Percentiles rank a stretch among this genome's conserved stretches.
Evolutionary conservation across 2,888 invertebrate species (phyloP).

Genomic region (Sesamia inferens): DNA sequence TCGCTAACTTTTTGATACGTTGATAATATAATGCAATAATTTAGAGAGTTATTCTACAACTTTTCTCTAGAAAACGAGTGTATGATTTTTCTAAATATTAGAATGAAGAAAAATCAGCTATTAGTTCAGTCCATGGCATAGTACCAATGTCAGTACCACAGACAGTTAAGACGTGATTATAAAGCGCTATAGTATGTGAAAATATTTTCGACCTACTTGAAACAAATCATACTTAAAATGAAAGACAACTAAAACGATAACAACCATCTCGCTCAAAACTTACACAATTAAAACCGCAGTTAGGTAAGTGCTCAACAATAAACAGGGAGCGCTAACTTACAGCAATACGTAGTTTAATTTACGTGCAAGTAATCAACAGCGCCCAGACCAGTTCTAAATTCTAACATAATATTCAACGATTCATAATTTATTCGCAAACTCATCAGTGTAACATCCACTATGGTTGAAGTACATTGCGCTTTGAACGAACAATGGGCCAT

Average conservation of each 20-base stretch:
- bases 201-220: no score
- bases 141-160: no score
- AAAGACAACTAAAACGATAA: conserved; percentile 9
- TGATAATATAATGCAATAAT: no score
- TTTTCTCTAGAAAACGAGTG: no score
- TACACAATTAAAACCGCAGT: conserved; percentile 29
- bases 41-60: no score
- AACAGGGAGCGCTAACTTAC: conserved; percentile 41
- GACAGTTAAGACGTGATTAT: no score
- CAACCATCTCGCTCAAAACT: conserved; percentile 23
- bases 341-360: conserved; percentile 45
- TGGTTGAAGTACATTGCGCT: conserved; percentile 71
- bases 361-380: conserved; percentile 46
- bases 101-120: no score
- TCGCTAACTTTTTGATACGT: no score
- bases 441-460: conserved; percentile 74
- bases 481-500: conserved; percentile 65
- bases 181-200: no score
- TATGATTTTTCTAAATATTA: no score
- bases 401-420: conserved; percentile 62
- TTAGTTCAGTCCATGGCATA: no score
- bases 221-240: neutral
- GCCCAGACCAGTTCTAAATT: conserved; percentile 47
- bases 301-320: conserved; percentile 21
- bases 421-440: conserved; percentile 80